phyloP scores from a whole-genome alignment of 2,888 invertebrate genomes.

The Phaedon cochleariae region DNA sequence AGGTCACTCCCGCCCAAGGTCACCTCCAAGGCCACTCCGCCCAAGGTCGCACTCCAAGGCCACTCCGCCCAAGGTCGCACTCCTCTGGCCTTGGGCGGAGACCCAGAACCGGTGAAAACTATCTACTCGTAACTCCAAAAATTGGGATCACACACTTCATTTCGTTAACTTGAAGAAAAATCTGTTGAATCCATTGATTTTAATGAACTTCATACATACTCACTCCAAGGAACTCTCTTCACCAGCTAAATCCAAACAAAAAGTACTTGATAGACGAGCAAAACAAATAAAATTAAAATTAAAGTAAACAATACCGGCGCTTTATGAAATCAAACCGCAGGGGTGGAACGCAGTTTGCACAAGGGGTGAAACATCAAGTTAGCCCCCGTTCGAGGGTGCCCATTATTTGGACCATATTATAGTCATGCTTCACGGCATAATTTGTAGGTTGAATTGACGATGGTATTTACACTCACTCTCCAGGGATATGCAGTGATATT shows the following conservation, averaged over 20 bases:
- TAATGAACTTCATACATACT: background rate
- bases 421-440: conserved; percentile 55
- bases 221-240: background rate
- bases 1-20: no score
- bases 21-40: no score
- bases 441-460: conserved; percentile 55
- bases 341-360: conserved; percentile 52
- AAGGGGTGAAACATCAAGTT: conserved; percentile 45
- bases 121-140: no score
- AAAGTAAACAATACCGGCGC: conserved; percentile 56
- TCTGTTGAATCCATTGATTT: background rate
- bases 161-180: no score
- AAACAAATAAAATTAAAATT: conserved; percentile 59
- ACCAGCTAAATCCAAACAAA: background rate
- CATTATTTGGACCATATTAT: conserved; percentile 40
- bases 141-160: no score
- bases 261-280: conserved; percentile 47
- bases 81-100: no score
- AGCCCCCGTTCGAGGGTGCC: conserved; percentile 30
- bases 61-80: no score
- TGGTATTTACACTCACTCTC: conserved; percentile 55
- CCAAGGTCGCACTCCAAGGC: no score
- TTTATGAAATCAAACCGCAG: conserved; percentile 58
- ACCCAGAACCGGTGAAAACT: no score
- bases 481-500: conserved; percentile 42